Conservation (phyloP, 2,797 vertebrate genomes). For the Danio kyathit region DNA sequence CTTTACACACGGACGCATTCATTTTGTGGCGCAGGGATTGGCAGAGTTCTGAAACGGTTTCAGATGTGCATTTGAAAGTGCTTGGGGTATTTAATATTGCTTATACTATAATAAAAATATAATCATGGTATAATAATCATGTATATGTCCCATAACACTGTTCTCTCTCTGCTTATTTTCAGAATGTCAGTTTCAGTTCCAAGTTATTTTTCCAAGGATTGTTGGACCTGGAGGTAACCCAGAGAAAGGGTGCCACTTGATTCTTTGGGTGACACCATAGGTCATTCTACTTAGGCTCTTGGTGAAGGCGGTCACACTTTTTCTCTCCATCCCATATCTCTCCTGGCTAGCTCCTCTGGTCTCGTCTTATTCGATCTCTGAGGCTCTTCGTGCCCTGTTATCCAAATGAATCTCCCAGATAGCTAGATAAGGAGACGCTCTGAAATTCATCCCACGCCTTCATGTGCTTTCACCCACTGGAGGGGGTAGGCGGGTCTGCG, state of each 20-base stretch:
- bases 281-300: too few species aligned
- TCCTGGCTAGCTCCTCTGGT: too few species aligned
- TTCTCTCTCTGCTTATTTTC: not conserved
- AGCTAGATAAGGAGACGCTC: too few species aligned
- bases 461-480: too few species aligned
- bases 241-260: not conserved
- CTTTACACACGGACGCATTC: conserved; percentile 1
- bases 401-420: too few species aligned
- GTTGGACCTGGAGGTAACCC: not conserved
- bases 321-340: too few species aligned
- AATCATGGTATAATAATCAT: not conserved
- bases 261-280: conserved; percentile 1
- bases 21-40: conserved; percentile 9
- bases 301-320: too few species aligned
- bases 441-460: too few species aligned
- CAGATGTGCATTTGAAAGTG: not conserved
- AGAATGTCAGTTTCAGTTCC: not conserved
- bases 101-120: not conserved
- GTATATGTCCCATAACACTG: not conserved
- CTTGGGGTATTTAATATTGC: not conserved
- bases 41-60: not conserved
- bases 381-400: too few species aligned
- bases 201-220: not conserved
- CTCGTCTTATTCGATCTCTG: too few species aligned
- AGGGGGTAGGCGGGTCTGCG: too few species aligned